phyloP scores from a whole-genome alignment of 2,888 invertebrate species.

The Nysson spinosus region DNA sequence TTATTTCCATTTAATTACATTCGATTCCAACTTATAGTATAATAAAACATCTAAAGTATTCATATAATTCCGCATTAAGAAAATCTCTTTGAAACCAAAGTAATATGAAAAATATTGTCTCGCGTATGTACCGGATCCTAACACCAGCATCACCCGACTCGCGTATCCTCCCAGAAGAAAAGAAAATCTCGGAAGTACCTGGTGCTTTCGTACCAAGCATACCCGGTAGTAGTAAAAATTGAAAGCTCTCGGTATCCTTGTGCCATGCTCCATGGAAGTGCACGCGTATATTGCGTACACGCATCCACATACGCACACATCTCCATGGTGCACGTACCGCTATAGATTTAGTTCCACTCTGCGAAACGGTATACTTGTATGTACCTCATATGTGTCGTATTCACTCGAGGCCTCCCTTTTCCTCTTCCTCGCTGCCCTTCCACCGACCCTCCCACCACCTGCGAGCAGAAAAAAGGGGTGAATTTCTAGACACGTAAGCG shows the following conservation, averaged over 20 bases:
- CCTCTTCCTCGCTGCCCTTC: slow-evolving; percentile 7
- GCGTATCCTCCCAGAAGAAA: background rate
- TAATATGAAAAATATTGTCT: no score
- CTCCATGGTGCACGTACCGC: no score
- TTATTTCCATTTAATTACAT: no score
- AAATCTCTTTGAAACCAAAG: no score
- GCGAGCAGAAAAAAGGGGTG: slow-evolving; percentile 61
- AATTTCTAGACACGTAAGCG: slow-evolving; percentile 70
- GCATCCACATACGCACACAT: slow-evolving; percentile 49
- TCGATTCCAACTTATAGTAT: no score
- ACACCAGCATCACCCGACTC: no score
- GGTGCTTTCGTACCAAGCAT: slow-evolving; percentile 15
- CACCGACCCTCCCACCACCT: slow-evolving; percentile 46
- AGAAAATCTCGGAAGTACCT: background rate
- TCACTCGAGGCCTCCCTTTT: slow-evolving; percentile 60
- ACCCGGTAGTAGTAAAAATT: slow-evolving; percentile 49
- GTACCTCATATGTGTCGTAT: slow-evolving; percentile 67
- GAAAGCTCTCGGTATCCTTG: slow-evolving; percentile 46
- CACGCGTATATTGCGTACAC: slow-evolving; percentile 31
- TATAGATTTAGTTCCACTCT: slow-evolving; percentile 61
- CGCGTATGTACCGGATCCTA: no score
- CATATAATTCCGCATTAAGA: no score
- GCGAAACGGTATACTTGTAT: slow-evolving; percentile 68
- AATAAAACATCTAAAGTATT: no score
- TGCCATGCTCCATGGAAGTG: slow-evolving; percentile 24